A percentile compares a stretch with the other conserved stretches of the same genome.
Conservation (phyloP, 2,797 vertebrate genomes). For the Meda fulgida region DNA sequence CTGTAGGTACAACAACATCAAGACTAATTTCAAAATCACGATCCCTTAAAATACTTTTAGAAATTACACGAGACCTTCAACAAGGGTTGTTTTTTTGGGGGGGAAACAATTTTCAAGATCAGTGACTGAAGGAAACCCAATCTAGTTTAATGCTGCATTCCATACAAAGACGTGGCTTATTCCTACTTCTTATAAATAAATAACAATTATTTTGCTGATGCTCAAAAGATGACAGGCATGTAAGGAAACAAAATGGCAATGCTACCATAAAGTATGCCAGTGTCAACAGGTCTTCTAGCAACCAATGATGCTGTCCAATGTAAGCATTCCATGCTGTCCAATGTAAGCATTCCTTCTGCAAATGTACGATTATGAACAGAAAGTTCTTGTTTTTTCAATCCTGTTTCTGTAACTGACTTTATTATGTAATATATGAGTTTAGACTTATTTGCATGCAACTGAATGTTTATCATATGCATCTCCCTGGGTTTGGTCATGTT, state of each 20-base stretch:
- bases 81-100: background rate
- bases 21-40: background rate
- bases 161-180: background rate
- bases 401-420: background rate
- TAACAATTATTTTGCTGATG: background rate
- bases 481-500: background rate
- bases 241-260: background rate
- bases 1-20: background rate
- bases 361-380: background rate
- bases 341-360: background rate
- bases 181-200: background rate
- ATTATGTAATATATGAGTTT: background rate
- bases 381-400: background rate
- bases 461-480: background rate
- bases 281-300: background rate
- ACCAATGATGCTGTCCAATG: background rate
- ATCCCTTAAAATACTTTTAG: background rate
- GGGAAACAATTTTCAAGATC: background rate
- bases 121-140: slow-evolving; percentile 2
- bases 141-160: background rate
- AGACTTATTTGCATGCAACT: background rate
- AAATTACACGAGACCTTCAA: background rate
- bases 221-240: background rate
- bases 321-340: background rate
- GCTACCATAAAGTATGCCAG: background rate